Conservation (phyloP, 2,113 vertebrate genomes). For the Microcebus murinus region DNA sequence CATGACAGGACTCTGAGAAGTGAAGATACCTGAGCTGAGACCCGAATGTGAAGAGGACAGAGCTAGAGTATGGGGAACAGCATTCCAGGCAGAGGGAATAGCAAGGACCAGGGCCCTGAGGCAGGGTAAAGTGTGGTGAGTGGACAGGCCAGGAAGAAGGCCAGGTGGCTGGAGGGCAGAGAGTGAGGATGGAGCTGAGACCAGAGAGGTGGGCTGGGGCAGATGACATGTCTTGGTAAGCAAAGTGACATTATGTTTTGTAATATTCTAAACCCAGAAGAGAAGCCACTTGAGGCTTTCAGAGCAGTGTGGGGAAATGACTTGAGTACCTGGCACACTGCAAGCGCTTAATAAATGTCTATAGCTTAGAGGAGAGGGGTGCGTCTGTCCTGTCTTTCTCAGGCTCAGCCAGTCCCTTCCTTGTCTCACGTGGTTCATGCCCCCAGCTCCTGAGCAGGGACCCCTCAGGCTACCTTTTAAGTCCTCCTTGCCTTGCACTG, state of each 20-base stretch:
- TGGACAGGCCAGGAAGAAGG: neutral
- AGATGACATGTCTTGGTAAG: neutral
- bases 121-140: neutral
- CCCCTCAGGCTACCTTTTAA: neutral
- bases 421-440: neutral
- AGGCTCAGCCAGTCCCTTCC: neutral
- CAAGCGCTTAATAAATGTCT: neutral
- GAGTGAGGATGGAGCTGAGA: neutral
- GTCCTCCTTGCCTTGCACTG: neutral
- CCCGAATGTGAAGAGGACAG: neutral
- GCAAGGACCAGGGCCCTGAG: neutral
- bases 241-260: neutral
- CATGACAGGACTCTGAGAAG: neutral
- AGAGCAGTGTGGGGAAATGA: neutral
- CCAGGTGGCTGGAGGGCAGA: neutral
- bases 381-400: too few relatives aligned
- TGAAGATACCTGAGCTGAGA: neutral
- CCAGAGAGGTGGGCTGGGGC: neutral
- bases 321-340: neutral
- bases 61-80: neutral
- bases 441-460: neutral
- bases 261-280: constrained; percentile 17
- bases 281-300: neutral
- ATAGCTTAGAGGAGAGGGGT: neutral
- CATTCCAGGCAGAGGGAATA: neutral